Conservation (phyloP, 1,140 invertebrate genomes). For the Rhagoletis zephyria region DNA sequence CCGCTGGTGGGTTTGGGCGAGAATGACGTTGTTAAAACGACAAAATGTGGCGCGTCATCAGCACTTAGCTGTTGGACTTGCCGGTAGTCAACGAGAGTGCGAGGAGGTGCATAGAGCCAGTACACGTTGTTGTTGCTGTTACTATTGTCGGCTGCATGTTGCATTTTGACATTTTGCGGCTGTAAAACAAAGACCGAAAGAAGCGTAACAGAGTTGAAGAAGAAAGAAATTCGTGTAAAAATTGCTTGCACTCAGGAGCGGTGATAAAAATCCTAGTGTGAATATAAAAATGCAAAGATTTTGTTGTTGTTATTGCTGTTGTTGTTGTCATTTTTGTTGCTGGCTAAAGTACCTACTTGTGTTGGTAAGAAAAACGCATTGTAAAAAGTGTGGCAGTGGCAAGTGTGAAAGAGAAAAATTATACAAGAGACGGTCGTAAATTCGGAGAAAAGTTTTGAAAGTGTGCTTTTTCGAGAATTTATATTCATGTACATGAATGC, state of each 20-base stretch:
- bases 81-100: too few species aligned
- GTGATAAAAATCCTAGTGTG: slow-evolving; percentile 45
- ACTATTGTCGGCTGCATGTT: slow-evolving; percentile 20
- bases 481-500: slow-evolving; percentile 28
- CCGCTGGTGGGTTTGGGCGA: neutral
- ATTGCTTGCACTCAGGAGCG: slow-evolving; percentile 20
- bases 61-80: neutral
- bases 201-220: slow-evolving; percentile 2
- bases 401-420: slow-evolving; percentile 48
- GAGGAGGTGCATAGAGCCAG: neutral
- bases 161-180: slow-evolving; percentile 36
- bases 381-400: slow-evolving; percentile 12
- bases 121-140: neutral
- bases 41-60: slow-evolving; percentile 35
- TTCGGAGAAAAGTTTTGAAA: slow-evolving; percentile 40
- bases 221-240: slow-evolving; percentile 26
- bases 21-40: slow-evolving; percentile 33
- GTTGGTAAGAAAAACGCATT: neutral
- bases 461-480: neutral
- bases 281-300: slow-evolving; percentile 39
- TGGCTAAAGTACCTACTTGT: neutral
- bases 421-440: slow-evolving; percentile 28
- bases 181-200: slow-evolving; percentile 43
- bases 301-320: neutral
- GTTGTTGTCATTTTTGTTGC: slow-evolving; percentile 12